A percentile compares a stretch with the other conserved stretches of the same genome.
Evolutionary conservation across 2,797 vertebrate genomes (phyloP).

Genomic region (Helarctos malayanus): DNA sequence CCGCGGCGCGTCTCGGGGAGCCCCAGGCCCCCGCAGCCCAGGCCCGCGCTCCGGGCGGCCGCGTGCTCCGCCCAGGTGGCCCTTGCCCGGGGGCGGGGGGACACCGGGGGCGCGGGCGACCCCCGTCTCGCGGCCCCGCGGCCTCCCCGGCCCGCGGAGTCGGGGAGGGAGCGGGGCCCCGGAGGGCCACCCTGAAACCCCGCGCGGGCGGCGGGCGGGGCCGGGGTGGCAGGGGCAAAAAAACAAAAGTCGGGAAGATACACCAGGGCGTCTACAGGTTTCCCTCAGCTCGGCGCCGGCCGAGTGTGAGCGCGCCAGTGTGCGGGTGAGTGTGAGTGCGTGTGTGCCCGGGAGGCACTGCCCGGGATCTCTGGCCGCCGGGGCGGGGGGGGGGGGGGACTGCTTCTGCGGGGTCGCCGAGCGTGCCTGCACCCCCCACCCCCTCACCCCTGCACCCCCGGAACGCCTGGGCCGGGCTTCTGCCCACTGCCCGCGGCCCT

Average conservation of each 20-base stretch:
- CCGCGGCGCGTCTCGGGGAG: background rate
- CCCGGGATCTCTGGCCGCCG: background rate
- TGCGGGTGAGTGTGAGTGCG: background rate
- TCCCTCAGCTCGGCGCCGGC: background rate
- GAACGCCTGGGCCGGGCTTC: fast-evolving
- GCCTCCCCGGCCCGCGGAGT: background rate
- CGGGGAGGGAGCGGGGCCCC: background rate
- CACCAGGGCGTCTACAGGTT: background rate
- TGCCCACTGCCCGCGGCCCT: background rate
- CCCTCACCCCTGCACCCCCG: fast-evolving
- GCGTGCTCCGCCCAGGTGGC: background rate
- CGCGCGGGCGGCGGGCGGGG: fast-evolving
- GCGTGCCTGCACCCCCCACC: background rate
- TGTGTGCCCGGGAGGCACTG: background rate
- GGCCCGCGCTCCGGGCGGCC: background rate
- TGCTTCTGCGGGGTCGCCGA: fast-evolving
- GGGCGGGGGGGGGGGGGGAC: fast-evolving
- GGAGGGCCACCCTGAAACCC: background rate
- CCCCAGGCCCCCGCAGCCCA: background rate
- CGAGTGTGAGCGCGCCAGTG: background rate
- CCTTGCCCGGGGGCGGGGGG: background rate
- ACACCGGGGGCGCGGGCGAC: background rate
- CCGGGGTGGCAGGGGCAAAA: background rate
- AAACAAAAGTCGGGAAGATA: background rate
- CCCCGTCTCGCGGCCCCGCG: fast-evolving